Base-by-base conservation (phyloP, 1,140 invertebrate genomes). In the Trichonephila clavata region DNA sequence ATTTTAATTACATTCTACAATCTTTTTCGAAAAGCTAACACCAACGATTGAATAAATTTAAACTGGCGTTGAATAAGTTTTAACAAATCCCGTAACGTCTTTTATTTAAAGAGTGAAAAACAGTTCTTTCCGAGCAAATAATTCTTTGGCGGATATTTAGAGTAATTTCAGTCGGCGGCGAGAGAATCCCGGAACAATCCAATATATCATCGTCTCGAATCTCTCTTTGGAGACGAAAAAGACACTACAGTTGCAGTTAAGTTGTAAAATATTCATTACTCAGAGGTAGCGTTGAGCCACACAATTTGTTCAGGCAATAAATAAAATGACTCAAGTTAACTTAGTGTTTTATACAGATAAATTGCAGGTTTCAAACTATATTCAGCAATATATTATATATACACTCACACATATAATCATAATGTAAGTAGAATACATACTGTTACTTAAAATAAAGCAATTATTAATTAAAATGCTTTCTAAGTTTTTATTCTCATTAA, bases 101-200 rank as follows among this genome's bases (percentile, higher is more conserved):
- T 77, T 77, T 18, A 77, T 39, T 39, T 20, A 32, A 39, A 13
- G 1, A 16, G 7, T 4, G 1, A 24, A 77, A 77, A 32, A 27
- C 27, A 77, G 27, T 27, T 77, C 32, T 39, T 50, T 18, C 27
- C 27, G 27, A 27, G 32, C 27, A 77, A 77, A 77, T 39, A 32
- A 77, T 27, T 77, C 71, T 77, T 77, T 18, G 71, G 71, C 71
- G 71, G 71, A 77, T 77, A 77, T 77, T 77, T 77, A 32, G 39
- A 77, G 71, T 77, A 77, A 77, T 77, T 77, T 77, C 27, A 77
- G 71, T 77, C 6, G 16, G 32, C 14, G 16, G 32, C n/a, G n/a
- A n/a, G n/a, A n/a, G 27, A 77, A 77, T 20, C 4, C 27, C 27
- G 71, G 71, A 77, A 77, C 3, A 77, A 27, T 32, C 27, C 27